Base-by-base conservation (phyloP, 2,797 vertebrate species). In the Galaxias olidus region DNA sequence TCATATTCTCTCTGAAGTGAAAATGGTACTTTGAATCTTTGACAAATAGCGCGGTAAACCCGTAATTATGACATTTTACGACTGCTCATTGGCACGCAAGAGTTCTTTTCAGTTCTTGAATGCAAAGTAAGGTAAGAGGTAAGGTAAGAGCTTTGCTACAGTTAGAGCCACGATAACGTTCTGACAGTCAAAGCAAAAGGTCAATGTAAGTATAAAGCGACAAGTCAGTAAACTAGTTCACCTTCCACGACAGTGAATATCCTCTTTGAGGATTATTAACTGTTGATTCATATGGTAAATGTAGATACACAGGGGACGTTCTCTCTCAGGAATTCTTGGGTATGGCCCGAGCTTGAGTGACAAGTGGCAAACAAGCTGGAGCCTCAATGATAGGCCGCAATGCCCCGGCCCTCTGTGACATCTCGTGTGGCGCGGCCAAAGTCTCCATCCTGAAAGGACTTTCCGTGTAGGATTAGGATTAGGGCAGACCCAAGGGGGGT, bases 1-100 rank as follows among this genome's bases (percentile, higher is more conserved):
- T 86, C 87, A 72, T 81, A 76, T 79, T 59, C 68, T 84, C 69
- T 88, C 79, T 85, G 89, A 84, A 87, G 84, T 79, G 78, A 87
- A 85, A 85, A 78, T 66, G 70, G 71, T 84, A 76, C 82, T 81
- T 87, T 81, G 79, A 79, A 86, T 74, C 79, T 87, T 83, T 81
- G 78, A 82, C 82, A 71, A 78, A 82, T 87, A 79, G 86, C 66
- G 77, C 76, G 69, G 77, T 78, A 74, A 88, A 82, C 79, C 84
- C 78, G 73, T 88, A 87, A 88, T 88, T 89, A 87, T 67, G 71
- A 80, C 74, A 79, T 79, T 80, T 78, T 69, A 81, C 84, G 71
- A 76, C 68, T 48, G 82, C 69, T 69, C 78, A 79, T 65, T 88
- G 78, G 85, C 84, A 88, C 77, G 82, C 83, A 89, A 85, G 83